Evolutionary conservation across 2,113 vertebrate genomes (phyloP).

Genomic region (Callipepla squamata): DNA sequence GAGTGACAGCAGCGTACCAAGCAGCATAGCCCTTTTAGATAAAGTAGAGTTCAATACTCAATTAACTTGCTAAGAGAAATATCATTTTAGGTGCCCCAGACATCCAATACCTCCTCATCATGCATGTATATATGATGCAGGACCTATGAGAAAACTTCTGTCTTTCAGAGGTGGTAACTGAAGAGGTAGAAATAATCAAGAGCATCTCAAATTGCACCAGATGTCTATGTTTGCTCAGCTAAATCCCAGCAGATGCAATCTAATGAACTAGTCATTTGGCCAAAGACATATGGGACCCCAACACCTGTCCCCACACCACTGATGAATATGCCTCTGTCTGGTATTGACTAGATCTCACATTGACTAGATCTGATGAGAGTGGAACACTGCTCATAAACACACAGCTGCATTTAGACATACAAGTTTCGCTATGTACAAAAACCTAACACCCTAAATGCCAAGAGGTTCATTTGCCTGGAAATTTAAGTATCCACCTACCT

Average conservation of each 20-base stretch:
- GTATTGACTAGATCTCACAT: neutral
- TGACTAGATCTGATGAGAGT: neutral
- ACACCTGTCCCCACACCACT: neutral
- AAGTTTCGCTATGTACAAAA: neutral
- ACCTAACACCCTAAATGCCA: neutral
- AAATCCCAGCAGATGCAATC: constrained; percentile 36
- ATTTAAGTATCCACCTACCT: neutral
- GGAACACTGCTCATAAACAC: neutral
- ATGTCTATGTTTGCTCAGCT: constrained; percentile 30
- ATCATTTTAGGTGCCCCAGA: neutral
- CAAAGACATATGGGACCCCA: neutral
- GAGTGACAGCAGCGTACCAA: neutral
- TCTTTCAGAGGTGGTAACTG: neutral
- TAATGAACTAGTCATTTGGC: constrained; percentile 45
- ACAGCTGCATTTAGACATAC: neutral
- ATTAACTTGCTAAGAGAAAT: neutral
- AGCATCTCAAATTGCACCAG: constrained; percentile 35
- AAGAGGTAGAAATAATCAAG: neutral
- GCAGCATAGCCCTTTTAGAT: neutral
- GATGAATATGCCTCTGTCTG: neutral
- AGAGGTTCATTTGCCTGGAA: neutral
- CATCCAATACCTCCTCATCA: neutral
- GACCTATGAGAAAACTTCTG: neutral
- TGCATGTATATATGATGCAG: neutral
- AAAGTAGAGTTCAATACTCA: neutral